phyloP scores from a whole-genome alignment of 2,888 invertebrate species.

The Tetanocera ferruginea region DNA sequence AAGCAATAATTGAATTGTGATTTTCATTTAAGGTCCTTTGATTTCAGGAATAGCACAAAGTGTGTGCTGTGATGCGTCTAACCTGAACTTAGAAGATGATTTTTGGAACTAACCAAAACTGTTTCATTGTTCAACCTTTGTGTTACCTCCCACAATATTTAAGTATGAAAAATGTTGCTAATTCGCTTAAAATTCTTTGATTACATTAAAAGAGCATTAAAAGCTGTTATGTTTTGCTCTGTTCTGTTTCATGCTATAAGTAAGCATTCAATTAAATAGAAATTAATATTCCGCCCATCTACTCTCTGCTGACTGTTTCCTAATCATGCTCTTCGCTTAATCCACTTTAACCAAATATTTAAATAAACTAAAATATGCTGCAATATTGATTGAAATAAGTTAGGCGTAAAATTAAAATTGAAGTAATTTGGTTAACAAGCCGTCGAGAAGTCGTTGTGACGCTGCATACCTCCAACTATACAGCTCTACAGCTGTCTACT shows the following conservation, averaged over 20 bases:
- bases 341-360: slow-evolving; percentile 4
- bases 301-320: neutral
- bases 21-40: slow-evolving; percentile 65
- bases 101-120: neutral
- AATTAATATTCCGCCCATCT: neutral
- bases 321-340: neutral
- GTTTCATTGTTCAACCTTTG: too few species aligned
- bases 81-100: neutral
- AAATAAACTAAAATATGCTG: slow-evolving; percentile 5
- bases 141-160: neutral
- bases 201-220: neutral
- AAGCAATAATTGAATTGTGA: slow-evolving; percentile 63
- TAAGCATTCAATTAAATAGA: too few species aligned
- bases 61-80: slow-evolving; percentile 21
- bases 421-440: neutral
- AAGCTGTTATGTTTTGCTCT: too few species aligned
- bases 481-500: too few species aligned
- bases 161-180: neutral
- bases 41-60: slow-evolving; percentile 54
- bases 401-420: slow-evolving; percentile 14
- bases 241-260: too few species aligned
- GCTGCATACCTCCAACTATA: too few species aligned
- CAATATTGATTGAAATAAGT: slow-evolving; percentile 17
- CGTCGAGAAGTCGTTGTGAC: neutral
- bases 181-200: neutral